Evolutionary conservation across 2,797 vertebrate genomes (phyloP), one percentile per base, ranked within the genome.

Genomic region (Aratinga solstitialis): DNA sequence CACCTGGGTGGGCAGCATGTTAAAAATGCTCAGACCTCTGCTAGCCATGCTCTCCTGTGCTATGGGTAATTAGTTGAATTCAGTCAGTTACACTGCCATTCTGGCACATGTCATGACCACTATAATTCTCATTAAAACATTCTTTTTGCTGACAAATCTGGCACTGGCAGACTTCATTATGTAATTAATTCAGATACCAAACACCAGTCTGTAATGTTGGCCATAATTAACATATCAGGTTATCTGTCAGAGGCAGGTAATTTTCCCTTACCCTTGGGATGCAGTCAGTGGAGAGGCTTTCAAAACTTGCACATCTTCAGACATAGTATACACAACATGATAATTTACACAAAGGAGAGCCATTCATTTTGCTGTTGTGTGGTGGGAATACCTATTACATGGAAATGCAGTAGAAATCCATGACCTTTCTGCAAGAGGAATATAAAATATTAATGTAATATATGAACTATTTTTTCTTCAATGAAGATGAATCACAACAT

Each of bases 91-190:
- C 42, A n/a, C 34, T 68, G 61, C 65, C 79, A 88, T 24, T 62
- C 24, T 68, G 40, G 23, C 10, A 78, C 42, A 23, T n/a, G 88
- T 75, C 53, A 56, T 53, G 45, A 90, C 69, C 62, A 63, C 62
- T 72, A 73, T 87, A 90, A 83, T 94, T 93, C 50, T 72, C 50
- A 84, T 88, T 92, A 89, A 90, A 92, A 84, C 34, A 48, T 72
- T 88, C 10, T 45, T 92, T 88, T 95, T 84, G 48, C 79, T 91
- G 87, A 86, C 43, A 91, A 89, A 91, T 18, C 23, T 83, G 75
- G 23, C 45, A 77, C 17, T 58, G n/a, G 58, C 43, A 87, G 67
- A 82, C 53, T 86, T 94, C 72, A 81, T 85, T 91, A 86, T 84
- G 47, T 74, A 87, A 85, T 87, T 95, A 96, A 80, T 24, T 75